A percentile compares a stretch with the other conserved stretches of the same genome.
Evolutionary conservation across 2,888 invertebrate genomes (phyloP).

Genomic region (Barypeithes pellucidus): DNA sequence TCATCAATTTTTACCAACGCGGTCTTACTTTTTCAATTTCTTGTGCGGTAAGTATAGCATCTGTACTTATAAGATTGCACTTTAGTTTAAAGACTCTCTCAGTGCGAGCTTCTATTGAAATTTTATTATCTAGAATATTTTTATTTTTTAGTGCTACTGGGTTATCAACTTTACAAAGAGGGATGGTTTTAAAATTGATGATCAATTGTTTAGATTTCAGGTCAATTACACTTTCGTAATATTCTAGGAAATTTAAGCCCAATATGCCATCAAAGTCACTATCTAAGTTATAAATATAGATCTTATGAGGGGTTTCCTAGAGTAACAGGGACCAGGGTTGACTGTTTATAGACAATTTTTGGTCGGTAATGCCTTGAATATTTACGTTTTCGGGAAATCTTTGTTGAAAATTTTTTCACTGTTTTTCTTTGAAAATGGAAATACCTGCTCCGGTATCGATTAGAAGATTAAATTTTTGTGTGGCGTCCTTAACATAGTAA

Average conservation of each 20-base stretch:
- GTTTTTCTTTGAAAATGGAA: neutral
- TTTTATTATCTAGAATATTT: neutral
- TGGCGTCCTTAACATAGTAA: too few species aligned
- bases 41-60: neutral
- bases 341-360: neutral
- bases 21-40: neutral
- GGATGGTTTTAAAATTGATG: too few species aligned
- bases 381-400: too few species aligned
- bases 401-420: too few species aligned
- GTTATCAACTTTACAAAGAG: neutral
- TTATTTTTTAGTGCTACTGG: neutral
- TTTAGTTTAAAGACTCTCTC: neutral
- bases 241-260: neutral
- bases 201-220: neutral
- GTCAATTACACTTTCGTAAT: neutral
- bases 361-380: too few species aligned
- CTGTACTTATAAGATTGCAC: neutral
- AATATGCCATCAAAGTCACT: neutral
- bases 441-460: neutral
- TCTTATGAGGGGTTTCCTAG: neutral
- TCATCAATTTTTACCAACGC: neutral
- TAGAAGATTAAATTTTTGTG: too few species aligned
- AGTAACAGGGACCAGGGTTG: neutral
- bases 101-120: neutral
- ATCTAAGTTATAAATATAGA: neutral